Evolutionary conservation across 2,888 invertebrate genomes (phyloP).

Genomic region (Stenoptilia bipunctidactyla): DNA sequence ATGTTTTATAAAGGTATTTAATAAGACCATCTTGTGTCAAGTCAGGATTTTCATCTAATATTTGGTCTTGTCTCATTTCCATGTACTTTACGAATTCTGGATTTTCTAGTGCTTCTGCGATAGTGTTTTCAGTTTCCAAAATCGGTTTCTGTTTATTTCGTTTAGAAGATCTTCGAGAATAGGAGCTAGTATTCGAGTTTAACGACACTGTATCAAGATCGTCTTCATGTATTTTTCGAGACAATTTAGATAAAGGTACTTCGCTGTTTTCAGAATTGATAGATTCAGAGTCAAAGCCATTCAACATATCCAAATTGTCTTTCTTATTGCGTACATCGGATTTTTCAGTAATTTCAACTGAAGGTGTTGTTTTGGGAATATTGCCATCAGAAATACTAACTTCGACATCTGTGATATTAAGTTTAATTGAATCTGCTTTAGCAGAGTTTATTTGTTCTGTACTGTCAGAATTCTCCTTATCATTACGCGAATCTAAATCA

Average conservation of each 20-base stretch:
- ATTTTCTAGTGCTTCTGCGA: background rate
- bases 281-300: background rate
- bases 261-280: background rate
- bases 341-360: background rate
- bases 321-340: background rate
- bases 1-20: slow-evolving; percentile 32
- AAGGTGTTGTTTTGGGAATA: background rate
- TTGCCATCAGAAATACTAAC: no score
- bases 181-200: background rate
- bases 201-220: background rate
- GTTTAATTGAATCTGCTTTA: background rate
- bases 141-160: background rate
- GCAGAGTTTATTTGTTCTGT: no score
- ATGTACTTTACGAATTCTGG: slow-evolving; percentile 35
- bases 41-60: slow-evolving; percentile 38
- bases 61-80: slow-evolving; percentile 29
- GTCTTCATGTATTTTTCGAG: background rate
- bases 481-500: no score
- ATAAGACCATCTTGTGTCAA: slow-evolving; percentile 27
- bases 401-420: background rate
- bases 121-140: background rate
- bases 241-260: background rate
- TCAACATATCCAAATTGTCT: background rate
- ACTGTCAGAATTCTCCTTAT: no score
- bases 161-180: background rate